Base-by-base conservation (phyloP, 1,140 invertebrate species). In the Campodea augens region DNA sequence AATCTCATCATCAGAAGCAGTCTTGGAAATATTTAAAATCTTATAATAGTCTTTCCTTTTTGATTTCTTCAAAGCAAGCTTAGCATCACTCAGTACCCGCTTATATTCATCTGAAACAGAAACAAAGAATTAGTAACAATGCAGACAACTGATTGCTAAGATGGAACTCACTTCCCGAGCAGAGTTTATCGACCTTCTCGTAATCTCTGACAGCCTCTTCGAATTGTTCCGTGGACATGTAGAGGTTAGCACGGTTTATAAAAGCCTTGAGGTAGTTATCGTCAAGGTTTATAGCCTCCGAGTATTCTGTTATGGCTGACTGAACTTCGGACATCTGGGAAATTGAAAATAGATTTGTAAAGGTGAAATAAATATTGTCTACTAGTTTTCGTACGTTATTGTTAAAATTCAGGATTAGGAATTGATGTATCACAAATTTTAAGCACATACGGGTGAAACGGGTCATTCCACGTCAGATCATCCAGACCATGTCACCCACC, bases 21-120 rank as follows among this genome's bases (percentile, higher is more conserved):
- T 77, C 54, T 81, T 84, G 0, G 76, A 68, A 25, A 98, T 68
- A 15, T 91, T 90, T 29, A 98, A 68, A 54, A 93, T 92, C 63
- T 93, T 91, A 57, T 98, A 98, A 64, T 96, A 98, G 61, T 98
- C 91, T 70, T 97, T 98, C 43, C 89, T 82, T 70, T 93, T 93
- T 0, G 84, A 86, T 64, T 74, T 83, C 59, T 88, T 90, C 41
- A 93, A 60, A 22, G 80, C 78, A 36, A 85, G 60, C 66, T 93
- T 92, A 1, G 90, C 89, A 49, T 91, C 80, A 55, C 79, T 73
- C 18, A 95, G 62, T n/a, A n/a, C n/a, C 38, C 84, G 55, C 51
- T 73, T 71, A 62, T 78, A 79, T 43, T 77, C 75, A 50, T 85
- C 82, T 71, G 40, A 24, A 37, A 44, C 15, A 3, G 2, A 38